Conservation (phyloP, 2,888 invertebrate genomes). For the Plebejus melissa region DNA sequence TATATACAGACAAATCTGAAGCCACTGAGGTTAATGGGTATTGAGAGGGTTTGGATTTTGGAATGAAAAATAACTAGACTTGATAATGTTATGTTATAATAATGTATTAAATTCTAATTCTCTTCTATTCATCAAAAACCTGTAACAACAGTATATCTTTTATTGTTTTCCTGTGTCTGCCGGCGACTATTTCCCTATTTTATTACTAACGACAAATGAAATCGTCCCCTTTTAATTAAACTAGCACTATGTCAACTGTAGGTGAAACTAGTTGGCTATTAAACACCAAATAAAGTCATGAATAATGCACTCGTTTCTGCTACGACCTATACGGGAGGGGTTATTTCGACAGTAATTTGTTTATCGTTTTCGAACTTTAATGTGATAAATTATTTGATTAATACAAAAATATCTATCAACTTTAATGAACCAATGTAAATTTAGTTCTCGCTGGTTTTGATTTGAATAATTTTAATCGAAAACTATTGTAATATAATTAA, state of each 20-base stretch:
- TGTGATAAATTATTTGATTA: not conserved
- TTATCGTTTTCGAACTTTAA: not conserved
- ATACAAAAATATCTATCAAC: not conserved
- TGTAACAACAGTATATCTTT: not conserved
- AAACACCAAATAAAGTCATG: conserved; percentile 53
- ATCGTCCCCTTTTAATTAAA: conserved; percentile 72
- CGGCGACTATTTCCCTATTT: conserved; percentile 42
- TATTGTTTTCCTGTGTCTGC: not conserved
- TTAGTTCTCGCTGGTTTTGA: not conserved
- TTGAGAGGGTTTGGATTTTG: no score
- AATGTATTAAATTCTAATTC: no score
- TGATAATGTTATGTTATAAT: no score
- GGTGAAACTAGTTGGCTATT: conserved; percentile 46
- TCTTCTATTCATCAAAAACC: no score
- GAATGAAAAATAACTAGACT: no score
- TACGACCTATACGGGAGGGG: not conserved
- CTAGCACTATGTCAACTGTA: conserved; percentile 68
- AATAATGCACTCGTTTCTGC: conserved; percentile 53
- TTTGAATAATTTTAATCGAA: not conserved
- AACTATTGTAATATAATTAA: conserved; percentile 1
- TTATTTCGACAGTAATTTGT: not conserved
- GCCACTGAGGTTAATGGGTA: no score
- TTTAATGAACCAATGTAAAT: not conserved
- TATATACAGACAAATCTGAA: no score
- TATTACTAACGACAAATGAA: conserved; percentile 65